phyloP scores from a whole-genome alignment of 2,113 vertebrate genomes.

The Gallinago paraguaiae region DNA sequence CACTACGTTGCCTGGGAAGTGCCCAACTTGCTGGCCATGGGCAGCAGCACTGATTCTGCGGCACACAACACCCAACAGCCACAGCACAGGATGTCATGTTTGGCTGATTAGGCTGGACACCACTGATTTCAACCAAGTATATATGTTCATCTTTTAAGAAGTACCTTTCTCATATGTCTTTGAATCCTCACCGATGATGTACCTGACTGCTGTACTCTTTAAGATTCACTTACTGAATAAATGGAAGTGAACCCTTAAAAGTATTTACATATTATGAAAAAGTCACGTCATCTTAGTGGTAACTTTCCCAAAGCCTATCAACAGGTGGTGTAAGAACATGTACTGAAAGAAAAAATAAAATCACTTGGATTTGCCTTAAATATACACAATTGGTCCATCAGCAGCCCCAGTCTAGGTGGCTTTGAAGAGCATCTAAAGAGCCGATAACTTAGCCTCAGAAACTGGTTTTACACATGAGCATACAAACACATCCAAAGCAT shows the following conservation, averaged over 20 bases:
- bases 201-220: background rate
- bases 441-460: background rate
- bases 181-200: background rate
- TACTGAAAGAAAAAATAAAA: background rate
- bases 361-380: background rate
- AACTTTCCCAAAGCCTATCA: slow-evolving; percentile 11
- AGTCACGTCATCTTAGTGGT: background rate
- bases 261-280: background rate
- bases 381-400: background rate
- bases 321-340: background rate
- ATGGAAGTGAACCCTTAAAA: background rate
- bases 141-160: background rate
- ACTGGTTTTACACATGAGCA: background rate
- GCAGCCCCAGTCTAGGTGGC: background rate
- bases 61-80: background rate
- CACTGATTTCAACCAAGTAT: background rate
- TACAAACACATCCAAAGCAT: background rate
- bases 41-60: accelerated
- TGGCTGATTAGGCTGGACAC: background rate
- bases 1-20: background rate
- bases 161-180: background rate
- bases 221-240: background rate
- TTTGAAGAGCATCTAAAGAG: background rate
- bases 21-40: background rate
- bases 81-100: background rate